These are phyloP conservation scores for Palythoa grandiflora DNA, from an alignment of 92 coral and sea anemone genomes.

Conservation along the genomic window DNA sequence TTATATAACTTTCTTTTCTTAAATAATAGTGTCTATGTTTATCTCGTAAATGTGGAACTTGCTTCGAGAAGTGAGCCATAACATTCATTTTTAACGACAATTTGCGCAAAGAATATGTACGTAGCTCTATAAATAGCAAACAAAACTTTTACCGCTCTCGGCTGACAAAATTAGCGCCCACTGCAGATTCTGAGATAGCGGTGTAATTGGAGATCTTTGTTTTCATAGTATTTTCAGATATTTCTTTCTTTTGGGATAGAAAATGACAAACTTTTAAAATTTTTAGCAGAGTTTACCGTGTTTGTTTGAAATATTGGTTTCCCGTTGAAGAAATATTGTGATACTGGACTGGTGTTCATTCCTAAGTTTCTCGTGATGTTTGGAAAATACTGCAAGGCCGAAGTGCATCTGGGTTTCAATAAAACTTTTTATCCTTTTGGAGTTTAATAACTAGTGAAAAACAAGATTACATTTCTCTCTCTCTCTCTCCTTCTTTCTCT, in stretches of 20 bases:
- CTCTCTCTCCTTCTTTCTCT: no score
- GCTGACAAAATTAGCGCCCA: conserved; percentile 4
- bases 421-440: neutral
- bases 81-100: conserved; percentile 85
- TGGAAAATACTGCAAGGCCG: neutral
- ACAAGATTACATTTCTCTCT: neutral
- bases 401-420: neutral
- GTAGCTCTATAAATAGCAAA: conserved; percentile 11
- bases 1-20: neutral
- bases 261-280: neutral
- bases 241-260: neutral
- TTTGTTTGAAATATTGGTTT: conserved; percentile 22
- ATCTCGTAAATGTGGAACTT: neutral
- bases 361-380: conserved; percentile 22
- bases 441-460: neutral
- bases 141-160: neutral
- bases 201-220: conserved; percentile 25
- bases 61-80: conserved; percentile 46
- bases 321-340: conserved; percentile 1
- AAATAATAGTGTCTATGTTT: conserved; percentile 4
- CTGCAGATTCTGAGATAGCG: conserved; percentile 28
- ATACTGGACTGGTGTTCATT: conserved; percentile 21
- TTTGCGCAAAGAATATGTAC: conserved; percentile 24
- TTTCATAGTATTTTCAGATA: neutral
- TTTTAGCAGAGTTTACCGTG: neutral